Conservation (phyloP, 2,888 invertebrate genomes). For the Agriopis leucophaearia region DNA sequence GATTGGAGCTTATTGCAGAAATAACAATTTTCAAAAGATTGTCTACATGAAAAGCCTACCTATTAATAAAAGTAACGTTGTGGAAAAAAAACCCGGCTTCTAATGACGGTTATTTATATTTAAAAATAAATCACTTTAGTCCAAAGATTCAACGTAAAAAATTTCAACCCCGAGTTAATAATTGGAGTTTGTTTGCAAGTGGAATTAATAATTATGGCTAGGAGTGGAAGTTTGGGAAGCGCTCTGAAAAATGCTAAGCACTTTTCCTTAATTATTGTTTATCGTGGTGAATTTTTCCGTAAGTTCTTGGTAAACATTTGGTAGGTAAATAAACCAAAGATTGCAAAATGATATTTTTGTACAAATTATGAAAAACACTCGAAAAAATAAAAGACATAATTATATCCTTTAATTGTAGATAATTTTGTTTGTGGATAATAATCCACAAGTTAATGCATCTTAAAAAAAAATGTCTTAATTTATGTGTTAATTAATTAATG, state of each 20-base stretch:
- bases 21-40: background rate
- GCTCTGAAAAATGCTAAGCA: conserved; percentile 20
- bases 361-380: no score
- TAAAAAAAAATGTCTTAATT: no score
- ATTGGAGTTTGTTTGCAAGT: conserved; percentile 38
- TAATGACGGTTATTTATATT: conserved; percentile 29
- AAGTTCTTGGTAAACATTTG: background rate
- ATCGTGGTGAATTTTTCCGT: background rate
- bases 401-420: no score
- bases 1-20: no score
- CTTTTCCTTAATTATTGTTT: conserved; percentile 27
- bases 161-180: conserved; percentile 31
- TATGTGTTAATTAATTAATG: no score
- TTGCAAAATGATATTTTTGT: background rate
- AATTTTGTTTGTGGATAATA: no score
- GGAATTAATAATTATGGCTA: conserved; percentile 31
- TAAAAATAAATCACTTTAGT: conserved; percentile 23
- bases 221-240: conserved; percentile 17
- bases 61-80: conserved; percentile 14
- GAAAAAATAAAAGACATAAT: background rate
- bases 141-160: conserved; percentile 29
- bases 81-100: conserved; percentile 11
- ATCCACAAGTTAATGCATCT: no score
- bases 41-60: conserved; percentile 1
- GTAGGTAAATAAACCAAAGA: background rate